These are phyloP conservation scores for Elmis aenea DNA, from an alignment of 2,888 invertebrate species.

Conservation along the genomic window DNA sequence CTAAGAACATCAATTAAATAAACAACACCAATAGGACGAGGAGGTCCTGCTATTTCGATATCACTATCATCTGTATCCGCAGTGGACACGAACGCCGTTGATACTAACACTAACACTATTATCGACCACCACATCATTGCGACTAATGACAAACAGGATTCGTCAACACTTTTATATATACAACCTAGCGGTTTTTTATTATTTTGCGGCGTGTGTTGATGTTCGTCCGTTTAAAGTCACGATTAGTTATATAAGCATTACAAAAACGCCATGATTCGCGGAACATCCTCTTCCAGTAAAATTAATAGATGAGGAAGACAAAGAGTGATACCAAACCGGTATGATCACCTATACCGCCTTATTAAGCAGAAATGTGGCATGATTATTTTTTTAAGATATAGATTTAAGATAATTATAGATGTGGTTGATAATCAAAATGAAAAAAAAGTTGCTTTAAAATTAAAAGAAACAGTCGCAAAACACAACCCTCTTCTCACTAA, in stretches of 20 bases:
- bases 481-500: too few relatives aligned
- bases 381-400: too few relatives aligned
- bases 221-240: constrained; percentile 10
- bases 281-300: constrained; percentile 3
- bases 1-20: constrained; percentile 29
- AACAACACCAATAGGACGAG: constrained; percentile 26
- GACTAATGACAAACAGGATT: constrained; percentile 7
- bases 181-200: constrained; percentile 2
- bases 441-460: too few relatives aligned
- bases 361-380: too few relatives aligned
- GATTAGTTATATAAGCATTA: constrained; percentile 4
- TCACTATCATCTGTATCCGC: too few relatives aligned
- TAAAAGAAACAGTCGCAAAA: too few relatives aligned
- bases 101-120: constrained; percentile 10
- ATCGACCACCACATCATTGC: constrained; percentile 13
- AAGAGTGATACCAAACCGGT: too few relatives aligned
- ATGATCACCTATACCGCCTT: too few relatives aligned
- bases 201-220: not conserved
- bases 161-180: constrained; percentile 4
- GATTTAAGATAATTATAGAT: too few relatives aligned
- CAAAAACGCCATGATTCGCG: constrained; percentile 3
- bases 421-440: too few relatives aligned
- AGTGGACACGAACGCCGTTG: constrained; percentile 3
- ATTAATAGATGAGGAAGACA: too few relatives aligned
- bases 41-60: constrained; percentile 1